A percentile compares a stretch with the other conserved stretches of the same genome.
Conservation (phyloP, 1,140 invertebrate genomes). For the Gryllus bimaculatus region DNA sequence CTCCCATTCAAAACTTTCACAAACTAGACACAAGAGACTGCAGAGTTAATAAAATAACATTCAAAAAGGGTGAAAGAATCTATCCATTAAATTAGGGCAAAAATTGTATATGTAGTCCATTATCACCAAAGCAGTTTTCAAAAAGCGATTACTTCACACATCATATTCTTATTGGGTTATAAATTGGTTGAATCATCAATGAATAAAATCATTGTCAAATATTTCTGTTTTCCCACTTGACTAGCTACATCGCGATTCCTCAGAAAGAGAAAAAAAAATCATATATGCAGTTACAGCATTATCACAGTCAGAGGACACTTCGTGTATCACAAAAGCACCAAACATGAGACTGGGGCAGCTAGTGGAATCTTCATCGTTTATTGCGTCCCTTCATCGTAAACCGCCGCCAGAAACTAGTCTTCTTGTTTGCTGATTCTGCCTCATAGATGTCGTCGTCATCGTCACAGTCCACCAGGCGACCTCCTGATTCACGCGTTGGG, state of each 20-base stretch:
- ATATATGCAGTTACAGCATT: not conserved
- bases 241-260: slow-evolving; percentile 7
- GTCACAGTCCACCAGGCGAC: slow-evolving; percentile 32
- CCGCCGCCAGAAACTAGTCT: slow-evolving; percentile 60
- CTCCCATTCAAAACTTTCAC: no score
- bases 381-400: slow-evolving; percentile 60
- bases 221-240: not conserved
- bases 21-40: no score
- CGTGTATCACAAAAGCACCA: not conserved
- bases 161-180: no score
- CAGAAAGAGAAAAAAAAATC: not conserved
- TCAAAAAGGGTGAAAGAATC: no score
- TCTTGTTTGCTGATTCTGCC: slow-evolving; percentile 38
- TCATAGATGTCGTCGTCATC: slow-evolving; percentile 35
- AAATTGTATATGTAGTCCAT: no score
- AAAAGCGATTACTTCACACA: no score
- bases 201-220: no score
- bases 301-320: slow-evolving; percentile 3
- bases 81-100: no score
- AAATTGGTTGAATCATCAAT: no score
- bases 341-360: not conserved
- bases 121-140: no score
- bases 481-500: slow-evolving; percentile 37
- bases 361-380: slow-evolving; percentile 43
- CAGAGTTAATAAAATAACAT: no score